These are phyloP conservation scores for Eristalis pertinax DNA, from an alignment of 2,888 invertebrate genomes.

Conservation along the genomic window DNA sequence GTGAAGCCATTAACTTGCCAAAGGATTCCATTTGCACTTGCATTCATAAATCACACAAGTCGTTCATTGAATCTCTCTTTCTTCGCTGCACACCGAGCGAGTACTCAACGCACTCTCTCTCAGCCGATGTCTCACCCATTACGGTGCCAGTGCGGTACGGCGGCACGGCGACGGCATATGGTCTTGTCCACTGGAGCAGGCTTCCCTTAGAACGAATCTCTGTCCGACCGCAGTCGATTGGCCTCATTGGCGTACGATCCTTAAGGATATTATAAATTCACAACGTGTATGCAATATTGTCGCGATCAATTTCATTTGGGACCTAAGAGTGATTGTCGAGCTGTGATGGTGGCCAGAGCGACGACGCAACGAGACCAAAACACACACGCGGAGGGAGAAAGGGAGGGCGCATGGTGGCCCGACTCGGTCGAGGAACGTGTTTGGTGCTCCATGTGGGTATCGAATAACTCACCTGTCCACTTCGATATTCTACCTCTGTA, in stretches of 20 bases:
- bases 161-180: neutral
- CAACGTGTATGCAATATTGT: conserved; percentile 72
- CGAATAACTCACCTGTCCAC: conserved; percentile 71
- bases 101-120: neutral
- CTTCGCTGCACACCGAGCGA: neutral
- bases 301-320: conserved; percentile 71
- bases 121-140: too few relatives aligned
- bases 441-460: conserved; percentile 68
- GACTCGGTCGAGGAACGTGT: conserved; percentile 56
- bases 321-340: conserved; percentile 58
- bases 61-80: conserved; percentile 57
- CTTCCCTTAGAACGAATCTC: neutral
- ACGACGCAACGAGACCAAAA: conserved; percentile 10
- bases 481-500: conserved; percentile 63
- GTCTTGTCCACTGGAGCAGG: conserved; percentile 11
- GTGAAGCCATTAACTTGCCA: conserved; percentile 61
- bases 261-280: conserved; percentile 70
- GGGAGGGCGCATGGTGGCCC: neutral
- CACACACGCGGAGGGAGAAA: neutral
- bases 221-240: conserved; percentile 9
- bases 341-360: conserved; percentile 19
- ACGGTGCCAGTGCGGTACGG: too few relatives aligned
- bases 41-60: conserved; percentile 68
- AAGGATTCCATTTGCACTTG: conserved; percentile 67
- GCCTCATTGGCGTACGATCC: conserved; percentile 66